phyloP scores from a whole-genome alignment of 2,888 invertebrate genomes.

The Sarcophaga carnaria region DNA sequence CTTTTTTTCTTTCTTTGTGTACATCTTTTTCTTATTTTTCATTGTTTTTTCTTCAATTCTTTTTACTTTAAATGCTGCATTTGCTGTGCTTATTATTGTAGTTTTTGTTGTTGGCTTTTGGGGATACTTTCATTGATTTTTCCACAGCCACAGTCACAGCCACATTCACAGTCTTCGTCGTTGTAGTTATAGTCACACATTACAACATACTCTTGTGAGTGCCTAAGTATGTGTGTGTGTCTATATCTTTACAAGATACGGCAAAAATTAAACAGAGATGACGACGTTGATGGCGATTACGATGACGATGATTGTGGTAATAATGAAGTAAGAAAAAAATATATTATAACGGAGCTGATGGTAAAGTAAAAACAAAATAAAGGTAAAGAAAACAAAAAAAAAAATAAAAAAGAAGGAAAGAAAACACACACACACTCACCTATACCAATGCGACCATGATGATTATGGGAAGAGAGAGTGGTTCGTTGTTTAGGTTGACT shows the following conservation, averaged over 20 bases:
- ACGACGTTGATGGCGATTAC: conserved; percentile 15
- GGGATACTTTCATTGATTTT: conserved; percentile 69
- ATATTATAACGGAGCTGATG: conserved; percentile 67
- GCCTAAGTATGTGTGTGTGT: conserved; percentile 6
- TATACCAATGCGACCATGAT: conserved; percentile 6
- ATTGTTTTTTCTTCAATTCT: conserved; percentile 1
- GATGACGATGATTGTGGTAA: neutral
- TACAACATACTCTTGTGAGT: conserved; percentile 55
- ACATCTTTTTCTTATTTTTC: conserved; percentile 27
- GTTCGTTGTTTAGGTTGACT: conserved; percentile 40
- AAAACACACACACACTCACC: conserved; percentile 45
- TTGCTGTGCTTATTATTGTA: conserved; percentile 27
- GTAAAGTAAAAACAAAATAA: conserved; percentile 51
- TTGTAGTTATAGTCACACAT: conserved; percentile 20
- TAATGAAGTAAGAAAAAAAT: conserved; percentile 23
- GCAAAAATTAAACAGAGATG: conserved; percentile 44
- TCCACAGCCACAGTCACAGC: conserved; percentile 36
- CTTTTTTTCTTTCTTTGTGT: conserved; percentile 6
- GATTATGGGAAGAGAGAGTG: conserved; percentile 64
- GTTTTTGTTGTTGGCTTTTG: conserved; percentile 54
- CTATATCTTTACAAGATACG: conserved; percentile 29
- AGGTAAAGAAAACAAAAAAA: conserved; percentile 3
- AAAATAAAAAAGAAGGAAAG: conserved; percentile 14
- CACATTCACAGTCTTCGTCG: conserved; percentile 10
- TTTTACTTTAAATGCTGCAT: conserved; percentile 8